A percentile compares a stretch with the other conserved stretches of the same genome.
Conservation (phyloP, 92 coral and sea anemone genomes). For the Muricea muricata region DNA sequence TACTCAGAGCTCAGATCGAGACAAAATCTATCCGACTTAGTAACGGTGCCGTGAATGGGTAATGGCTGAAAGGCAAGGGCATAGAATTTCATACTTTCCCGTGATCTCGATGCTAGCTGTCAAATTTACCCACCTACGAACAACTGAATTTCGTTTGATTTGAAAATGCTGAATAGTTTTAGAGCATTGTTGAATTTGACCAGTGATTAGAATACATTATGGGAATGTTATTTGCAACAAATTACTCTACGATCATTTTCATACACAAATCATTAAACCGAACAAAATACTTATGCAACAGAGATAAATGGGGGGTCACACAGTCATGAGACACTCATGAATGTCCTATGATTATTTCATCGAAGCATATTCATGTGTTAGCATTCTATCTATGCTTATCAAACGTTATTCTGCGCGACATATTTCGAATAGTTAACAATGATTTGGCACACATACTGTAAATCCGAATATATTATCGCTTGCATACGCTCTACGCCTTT, state of each 20-base stretch:
- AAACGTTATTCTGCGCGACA: neutral
- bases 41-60: too few species aligned
- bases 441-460: neutral
- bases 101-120: too few species aligned
- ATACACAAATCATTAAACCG: neutral
- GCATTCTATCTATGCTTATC: too few species aligned
- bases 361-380: too few species aligned
- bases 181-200: neutral
- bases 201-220: neutral
- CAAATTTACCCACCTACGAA: neutral
- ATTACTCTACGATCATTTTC: neutral
- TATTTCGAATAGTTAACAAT: neutral
- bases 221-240: neutral
- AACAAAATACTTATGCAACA: neutral
- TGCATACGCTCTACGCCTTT: too few species aligned
- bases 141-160: neutral
- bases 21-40: neutral
- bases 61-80: too few species aligned
- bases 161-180: neutral
- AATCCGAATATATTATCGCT: too few species aligned
- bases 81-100: too few species aligned
- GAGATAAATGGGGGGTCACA: neutral
- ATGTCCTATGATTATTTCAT: too few species aligned
- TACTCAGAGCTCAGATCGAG: neutral
- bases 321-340: constrained; percentile 11